phyloP scores from a whole-genome alignment of 2,113 vertebrate genomes.

The Archilochus colubris region DNA sequence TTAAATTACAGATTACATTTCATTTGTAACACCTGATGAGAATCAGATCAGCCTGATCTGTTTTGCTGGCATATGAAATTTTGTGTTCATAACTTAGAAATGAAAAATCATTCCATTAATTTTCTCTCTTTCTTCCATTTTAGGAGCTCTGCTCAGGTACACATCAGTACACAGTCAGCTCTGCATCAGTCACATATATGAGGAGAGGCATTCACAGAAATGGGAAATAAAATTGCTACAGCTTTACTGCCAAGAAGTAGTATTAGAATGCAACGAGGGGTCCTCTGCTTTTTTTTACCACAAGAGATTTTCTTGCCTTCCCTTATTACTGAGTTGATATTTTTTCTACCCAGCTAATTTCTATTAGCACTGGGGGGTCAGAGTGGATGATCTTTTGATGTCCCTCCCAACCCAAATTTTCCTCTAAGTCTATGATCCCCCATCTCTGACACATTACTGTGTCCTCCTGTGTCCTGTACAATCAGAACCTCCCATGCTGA shows the following conservation, averaged over 20 bases:
- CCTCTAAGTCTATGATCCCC: no score
- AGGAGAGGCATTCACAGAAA: background rate
- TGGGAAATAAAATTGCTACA: background rate
- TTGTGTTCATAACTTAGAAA: background rate
- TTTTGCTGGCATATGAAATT: background rate
- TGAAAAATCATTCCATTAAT: background rate
- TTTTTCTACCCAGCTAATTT: background rate
- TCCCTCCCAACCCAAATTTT: no score
- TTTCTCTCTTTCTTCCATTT: background rate
- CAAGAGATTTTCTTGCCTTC: fast-evolving
- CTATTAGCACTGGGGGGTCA: no score
- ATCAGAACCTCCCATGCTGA: background rate
- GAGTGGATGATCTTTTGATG: no score
- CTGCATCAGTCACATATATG: background rate
- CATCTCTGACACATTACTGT: background rate
- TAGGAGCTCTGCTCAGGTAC: background rate
- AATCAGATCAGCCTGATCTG: background rate
- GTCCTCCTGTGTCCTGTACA: background rate
- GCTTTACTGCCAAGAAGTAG: background rate
- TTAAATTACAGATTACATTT: background rate
- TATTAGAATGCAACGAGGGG: fast-evolving
- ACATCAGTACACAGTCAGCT: no score
- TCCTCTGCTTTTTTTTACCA: background rate
- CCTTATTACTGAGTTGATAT: background rate
- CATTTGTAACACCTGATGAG: background rate